A percentile compares a stretch with the other conserved stretches of the same genome.
Conservation (phyloP, 2,888 invertebrate species). For the Limnephilus marmoratus region DNA sequence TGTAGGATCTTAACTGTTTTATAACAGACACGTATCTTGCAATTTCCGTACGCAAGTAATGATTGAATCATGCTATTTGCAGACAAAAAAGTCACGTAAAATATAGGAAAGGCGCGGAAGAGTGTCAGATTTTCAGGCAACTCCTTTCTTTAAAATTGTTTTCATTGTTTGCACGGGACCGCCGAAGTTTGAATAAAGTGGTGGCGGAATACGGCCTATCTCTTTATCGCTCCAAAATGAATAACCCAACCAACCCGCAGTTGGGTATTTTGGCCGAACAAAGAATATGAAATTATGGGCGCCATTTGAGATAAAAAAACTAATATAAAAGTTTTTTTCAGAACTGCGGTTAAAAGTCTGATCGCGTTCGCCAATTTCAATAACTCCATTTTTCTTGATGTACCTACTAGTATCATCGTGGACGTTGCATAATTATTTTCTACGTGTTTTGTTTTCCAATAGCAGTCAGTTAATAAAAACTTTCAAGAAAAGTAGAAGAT, state of each 20-base stretch:
- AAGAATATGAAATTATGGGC: neutral
- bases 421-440: neutral
- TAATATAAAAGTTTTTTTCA: neutral
- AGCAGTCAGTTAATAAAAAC: no score
- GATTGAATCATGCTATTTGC: neutral
- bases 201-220: neutral
- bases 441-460: no score
- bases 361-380: neutral
- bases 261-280: neutral
- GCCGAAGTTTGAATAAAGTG: neutral
- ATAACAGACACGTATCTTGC: neutral
- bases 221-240: neutral
- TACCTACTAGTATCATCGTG: neutral
- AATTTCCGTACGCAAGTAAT: neutral
- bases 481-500: no score
- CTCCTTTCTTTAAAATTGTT: neutral
- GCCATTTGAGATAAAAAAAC: neutral
- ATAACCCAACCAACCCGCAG: constrained; percentile 2
- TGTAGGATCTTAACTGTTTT: neutral
- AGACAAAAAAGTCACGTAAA: constrained; percentile 1
- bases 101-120: neutral
- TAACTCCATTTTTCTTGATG: neutral
- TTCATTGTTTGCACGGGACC: neutral
- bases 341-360: neutral
- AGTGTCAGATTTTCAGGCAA: neutral